Evolutionary conservation across 2,797 vertebrate genomes (phyloP).

Genomic region (Pagetopsis macropterus): DNA sequence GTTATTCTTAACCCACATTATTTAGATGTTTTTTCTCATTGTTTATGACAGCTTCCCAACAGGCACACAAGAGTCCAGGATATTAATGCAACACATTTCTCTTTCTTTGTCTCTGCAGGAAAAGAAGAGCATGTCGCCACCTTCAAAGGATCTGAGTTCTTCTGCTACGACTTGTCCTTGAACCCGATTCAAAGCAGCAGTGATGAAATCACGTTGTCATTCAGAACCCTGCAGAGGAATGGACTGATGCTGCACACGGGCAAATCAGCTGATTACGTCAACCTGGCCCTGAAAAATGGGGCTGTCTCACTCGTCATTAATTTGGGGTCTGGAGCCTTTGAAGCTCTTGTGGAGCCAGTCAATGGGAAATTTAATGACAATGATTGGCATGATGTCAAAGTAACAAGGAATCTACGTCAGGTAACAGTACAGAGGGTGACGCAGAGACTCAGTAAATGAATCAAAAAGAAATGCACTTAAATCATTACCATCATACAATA

Average conservation of each 20-base stretch:
- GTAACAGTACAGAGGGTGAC: slow-evolving; percentile 96
- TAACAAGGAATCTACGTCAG: slow-evolving; percentile 99
- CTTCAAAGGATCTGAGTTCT: slow-evolving; percentile 99
- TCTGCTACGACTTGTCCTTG: slow-evolving; percentile 99
- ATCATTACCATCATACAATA: slow-evolving; percentile 73
- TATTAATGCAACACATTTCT: slow-evolving; percentile 66
- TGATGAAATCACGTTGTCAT: slow-evolving; percentile 98
- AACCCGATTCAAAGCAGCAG: slow-evolving; percentile 99
- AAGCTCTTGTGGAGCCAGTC: slow-evolving; percentile 99
- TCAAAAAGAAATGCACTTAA: slow-evolving; percentile 66
- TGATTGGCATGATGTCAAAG: slow-evolving; percentile 99
- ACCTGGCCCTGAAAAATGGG: slow-evolving; percentile 99
- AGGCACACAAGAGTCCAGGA: slow-evolving; percentile 26
- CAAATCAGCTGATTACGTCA: slow-evolving; percentile 99
- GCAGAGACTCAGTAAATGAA: slow-evolving; percentile 69
- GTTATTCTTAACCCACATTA: slow-evolving; percentile 34
- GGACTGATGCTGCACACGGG: slow-evolving; percentile 99
- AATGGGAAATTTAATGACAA: slow-evolving; percentile 99
- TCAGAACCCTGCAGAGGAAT: slow-evolving; percentile 98
- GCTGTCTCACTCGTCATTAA: slow-evolving; percentile 99
- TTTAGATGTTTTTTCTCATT: slow-evolving; percentile 26
- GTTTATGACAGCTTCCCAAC: slow-evolving; percentile 35
- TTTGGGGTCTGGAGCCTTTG: slow-evolving; percentile 99
- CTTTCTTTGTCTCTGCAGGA: slow-evolving; percentile 84
- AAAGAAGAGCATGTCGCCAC: slow-evolving; percentile 98